phyloP scores from a whole-genome alignment of 1,140 invertebrate genomes.

The Bombus terrestris region DNA sequence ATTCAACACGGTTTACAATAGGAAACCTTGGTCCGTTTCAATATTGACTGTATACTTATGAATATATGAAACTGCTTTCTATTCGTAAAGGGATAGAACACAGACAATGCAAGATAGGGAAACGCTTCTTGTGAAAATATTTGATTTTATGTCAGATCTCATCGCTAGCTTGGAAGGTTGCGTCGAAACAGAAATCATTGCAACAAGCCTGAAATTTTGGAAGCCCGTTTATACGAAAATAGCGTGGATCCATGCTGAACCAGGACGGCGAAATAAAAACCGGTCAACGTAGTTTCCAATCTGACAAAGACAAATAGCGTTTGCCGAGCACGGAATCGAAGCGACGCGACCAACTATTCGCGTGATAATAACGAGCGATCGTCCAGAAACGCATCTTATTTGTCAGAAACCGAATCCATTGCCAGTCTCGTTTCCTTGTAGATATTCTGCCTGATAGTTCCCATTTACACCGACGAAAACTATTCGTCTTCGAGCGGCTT shows the following conservation, averaged over 20 bases:
- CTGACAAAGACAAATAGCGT: conserved; percentile 53
- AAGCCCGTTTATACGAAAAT: neutral
- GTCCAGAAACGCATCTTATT: conserved; percentile 44
- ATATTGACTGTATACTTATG: no score
- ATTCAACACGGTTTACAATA: neutral
- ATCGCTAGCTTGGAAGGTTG: neutral
- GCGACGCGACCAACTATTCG: neutral
- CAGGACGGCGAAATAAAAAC: conserved; percentile 2
- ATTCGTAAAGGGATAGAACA: neutral
- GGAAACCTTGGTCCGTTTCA: neutral
- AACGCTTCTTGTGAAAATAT: neutral
- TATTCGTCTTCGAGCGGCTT: conserved; percentile 27
- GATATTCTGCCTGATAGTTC: conserved; percentile 33
- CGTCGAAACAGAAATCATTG: neutral
- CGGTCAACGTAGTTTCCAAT: conserved; percentile 20
- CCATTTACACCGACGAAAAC: conserved; percentile 23
- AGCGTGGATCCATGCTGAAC: no score
- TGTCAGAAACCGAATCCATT: conserved; percentile 35
- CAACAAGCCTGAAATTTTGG: neutral
- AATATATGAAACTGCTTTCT: neutral
- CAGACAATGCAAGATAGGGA: neutral
- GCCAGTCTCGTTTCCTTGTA: conserved; percentile 23
- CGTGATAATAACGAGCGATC: conserved; percentile 49
- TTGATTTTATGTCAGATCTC: neutral
- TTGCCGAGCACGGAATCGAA: neutral